Evolutionary conservation across 2,888 invertebrate genomes (phyloP).

Genomic region (Synergus gifuensis): DNA sequence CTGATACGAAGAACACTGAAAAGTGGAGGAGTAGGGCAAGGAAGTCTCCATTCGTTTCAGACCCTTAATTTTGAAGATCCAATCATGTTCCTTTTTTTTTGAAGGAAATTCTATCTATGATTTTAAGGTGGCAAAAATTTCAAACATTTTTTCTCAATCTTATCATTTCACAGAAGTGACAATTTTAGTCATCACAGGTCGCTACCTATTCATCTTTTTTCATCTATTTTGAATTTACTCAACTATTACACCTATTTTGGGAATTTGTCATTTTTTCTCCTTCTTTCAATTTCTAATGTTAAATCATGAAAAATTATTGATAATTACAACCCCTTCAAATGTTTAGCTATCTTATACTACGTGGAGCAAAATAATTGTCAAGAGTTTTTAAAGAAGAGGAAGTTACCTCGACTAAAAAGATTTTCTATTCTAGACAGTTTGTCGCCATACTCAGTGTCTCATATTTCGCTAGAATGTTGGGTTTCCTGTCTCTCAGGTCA

Average conservation of each 20-base stretch:
- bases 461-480: conserved; percentile 56
- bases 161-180: no score
- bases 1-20: conserved; percentile 29
- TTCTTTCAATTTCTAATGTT: no score
- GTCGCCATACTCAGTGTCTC: conserved; percentile 58
- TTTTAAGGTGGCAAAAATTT: not conserved
- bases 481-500: conserved; percentile 57
- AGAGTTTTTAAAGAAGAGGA: not conserved
- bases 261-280: no score
- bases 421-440: conserved; percentile 54
- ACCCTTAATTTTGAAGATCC: conserved; percentile 15
- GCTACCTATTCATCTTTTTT: no score
- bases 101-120: not conserved
- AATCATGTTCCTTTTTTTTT: not conserved
- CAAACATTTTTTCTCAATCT: not conserved
- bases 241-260: no score
- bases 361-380: not conserved
- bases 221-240: no score
- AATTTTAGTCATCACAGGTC: no score
- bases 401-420: not conserved
- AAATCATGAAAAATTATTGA: no score
- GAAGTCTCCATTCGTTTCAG: conserved; percentile 17
- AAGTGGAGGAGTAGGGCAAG: conserved; percentile 34
- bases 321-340: no score
- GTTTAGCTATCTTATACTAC: no score